phyloP scores from a whole-genome alignment of 2,113 vertebrate genomes.

The Alaudala cheleensis region DNA sequence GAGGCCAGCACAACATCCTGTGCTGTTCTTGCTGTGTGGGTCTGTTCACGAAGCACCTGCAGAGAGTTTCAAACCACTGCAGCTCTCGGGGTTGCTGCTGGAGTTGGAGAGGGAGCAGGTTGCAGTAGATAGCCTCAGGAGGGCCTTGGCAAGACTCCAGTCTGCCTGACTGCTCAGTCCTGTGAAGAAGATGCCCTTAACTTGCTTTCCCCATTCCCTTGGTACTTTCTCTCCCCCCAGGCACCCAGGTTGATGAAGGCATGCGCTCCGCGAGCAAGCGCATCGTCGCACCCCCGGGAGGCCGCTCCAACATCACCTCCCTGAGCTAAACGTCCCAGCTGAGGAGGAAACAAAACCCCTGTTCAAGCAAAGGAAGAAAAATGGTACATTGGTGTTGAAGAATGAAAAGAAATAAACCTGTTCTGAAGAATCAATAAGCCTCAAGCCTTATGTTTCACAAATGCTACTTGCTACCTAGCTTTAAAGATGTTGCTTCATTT shows the following conservation, averaged over 20 bases:
- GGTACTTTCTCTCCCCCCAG: slow-evolving; percentile 18
- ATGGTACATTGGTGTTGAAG: slow-evolving; percentile 75
- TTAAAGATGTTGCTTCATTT: slow-evolving; percentile 85
- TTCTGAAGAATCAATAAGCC: slow-evolving; percentile 85
- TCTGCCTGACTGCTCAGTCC: neutral
- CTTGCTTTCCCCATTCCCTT: neutral
- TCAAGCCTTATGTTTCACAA: slow-evolving; percentile 96
- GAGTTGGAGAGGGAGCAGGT: neutral
- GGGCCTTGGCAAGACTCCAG: neutral
- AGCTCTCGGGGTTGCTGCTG: accelerated
- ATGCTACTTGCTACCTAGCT: slow-evolving; percentile 86
- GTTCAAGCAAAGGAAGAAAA: slow-evolving; percentile 78
- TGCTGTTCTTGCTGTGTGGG: neutral
- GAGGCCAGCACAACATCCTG: neutral
- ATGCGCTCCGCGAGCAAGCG: slow-evolving; percentile 92
- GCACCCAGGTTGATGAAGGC: slow-evolving; percentile 78
- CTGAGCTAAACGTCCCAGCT: slow-evolving; percentile 83
- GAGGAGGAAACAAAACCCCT: slow-evolving; percentile 56
- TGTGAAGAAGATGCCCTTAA: neutral
- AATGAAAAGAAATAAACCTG: slow-evolving; percentile 75
- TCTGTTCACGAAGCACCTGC: accelerated
- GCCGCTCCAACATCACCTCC: slow-evolving; percentile 97
- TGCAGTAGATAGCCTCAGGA: neutral
- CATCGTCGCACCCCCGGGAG: slow-evolving; percentile 92
- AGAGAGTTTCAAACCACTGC: neutral